Percentiles rank a stretch among this genome's conserved stretches.
Evolutionary conservation across 1,140 invertebrate species (phyloP).

Genomic region (Penaeus japonicus): DNA sequence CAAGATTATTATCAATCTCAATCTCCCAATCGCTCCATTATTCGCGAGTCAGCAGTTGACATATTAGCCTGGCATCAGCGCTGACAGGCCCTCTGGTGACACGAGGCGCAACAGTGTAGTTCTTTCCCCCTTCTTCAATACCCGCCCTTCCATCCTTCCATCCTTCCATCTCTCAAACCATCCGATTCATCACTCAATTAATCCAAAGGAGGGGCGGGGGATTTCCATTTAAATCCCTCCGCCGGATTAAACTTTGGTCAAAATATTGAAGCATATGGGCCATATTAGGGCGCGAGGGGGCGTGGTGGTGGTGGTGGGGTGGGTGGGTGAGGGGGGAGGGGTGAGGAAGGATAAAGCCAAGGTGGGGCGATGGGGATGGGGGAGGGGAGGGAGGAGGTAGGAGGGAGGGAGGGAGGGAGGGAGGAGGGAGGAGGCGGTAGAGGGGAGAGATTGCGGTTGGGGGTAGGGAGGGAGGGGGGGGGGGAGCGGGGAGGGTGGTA

Average conservation of each 20-base stretch:
- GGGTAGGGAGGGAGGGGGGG: too few relatives aligned
- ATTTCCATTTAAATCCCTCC: constrained; percentile 44
- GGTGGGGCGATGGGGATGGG: neutral
- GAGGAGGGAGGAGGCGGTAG: neutral
- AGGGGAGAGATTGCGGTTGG: neutral
- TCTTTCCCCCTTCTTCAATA: constrained; percentile 27
- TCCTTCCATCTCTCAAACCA: constrained; percentile 7
- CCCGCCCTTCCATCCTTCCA: neutral
- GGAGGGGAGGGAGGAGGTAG: neutral
- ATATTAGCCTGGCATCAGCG: neutral
- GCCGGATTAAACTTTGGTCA: constrained; percentile 16
- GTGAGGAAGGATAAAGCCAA: neutral
- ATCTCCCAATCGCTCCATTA: too few relatives aligned
- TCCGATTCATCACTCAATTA: constrained; percentile 40
- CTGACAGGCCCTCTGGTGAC: neutral
- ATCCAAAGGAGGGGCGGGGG: constrained; percentile 7
- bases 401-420: neutral
- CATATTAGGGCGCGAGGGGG: neutral
- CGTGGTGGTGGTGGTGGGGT: neutral
- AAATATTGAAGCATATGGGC: constrained; percentile 48
- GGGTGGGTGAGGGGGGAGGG: neutral
- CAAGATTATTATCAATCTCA: too few relatives aligned
- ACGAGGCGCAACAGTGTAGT: neutral
- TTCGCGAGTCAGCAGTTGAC: too few relatives aligned
- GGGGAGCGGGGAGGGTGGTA: too few relatives aligned